These are phyloP conservation scores for Lasius fuliginosus DNA, from an alignment of 2,888 invertebrate species.

Conservation along the genomic window DNA sequence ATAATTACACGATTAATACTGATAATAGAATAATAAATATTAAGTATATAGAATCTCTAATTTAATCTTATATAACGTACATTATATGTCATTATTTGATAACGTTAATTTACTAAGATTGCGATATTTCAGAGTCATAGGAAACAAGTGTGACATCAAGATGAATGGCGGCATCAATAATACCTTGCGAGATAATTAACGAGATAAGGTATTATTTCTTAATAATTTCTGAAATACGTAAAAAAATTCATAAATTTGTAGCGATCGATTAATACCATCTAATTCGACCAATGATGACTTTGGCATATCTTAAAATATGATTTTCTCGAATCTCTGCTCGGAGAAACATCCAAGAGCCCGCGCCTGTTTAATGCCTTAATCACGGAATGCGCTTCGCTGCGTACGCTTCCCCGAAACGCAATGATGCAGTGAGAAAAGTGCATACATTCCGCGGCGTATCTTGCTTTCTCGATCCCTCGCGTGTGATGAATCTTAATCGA, in stretches of 20 bases:
- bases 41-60: not conserved
- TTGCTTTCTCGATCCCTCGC: not conserved
- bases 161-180: not conserved
- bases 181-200: not conserved
- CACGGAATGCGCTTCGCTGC: not conserved
- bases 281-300: not conserved
- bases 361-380: conserved; percentile 13
- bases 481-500: conserved; percentile 44
- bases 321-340: not conserved
- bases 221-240: not conserved
- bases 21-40: not conserved
- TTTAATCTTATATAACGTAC: not conserved
- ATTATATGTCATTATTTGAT: not conserved
- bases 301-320: not conserved
- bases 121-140: not conserved
- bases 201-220: not conserved
- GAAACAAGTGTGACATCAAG: not conserved
- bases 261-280: not conserved
- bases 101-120: not conserved
- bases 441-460: conserved; percentile 6
- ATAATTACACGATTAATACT: not conserved
- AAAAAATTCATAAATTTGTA: not conserved
- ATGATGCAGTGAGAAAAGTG: conserved; percentile 12
- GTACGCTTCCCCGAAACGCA: not conserved
- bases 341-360: not conserved